A percentile compares a stretch with the other conserved stretches of the same genome.
phyloP scores from a whole-genome alignment of 2,113 vertebrate species.

The Nibea coibor region DNA sequence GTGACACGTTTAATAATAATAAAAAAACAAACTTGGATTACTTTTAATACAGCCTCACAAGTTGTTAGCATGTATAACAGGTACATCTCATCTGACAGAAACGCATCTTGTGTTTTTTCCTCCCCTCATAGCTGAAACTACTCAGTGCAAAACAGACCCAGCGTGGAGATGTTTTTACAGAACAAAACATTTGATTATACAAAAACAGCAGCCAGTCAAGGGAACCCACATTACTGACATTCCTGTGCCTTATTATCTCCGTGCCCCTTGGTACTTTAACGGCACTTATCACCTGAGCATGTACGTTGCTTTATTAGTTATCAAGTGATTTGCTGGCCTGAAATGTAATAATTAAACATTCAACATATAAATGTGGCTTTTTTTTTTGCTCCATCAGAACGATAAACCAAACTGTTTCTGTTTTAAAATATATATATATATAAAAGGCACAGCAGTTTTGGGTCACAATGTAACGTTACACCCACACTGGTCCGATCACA shows the following conservation, averaged over 20 bases:
- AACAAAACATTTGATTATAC: constrained; percentile 23
- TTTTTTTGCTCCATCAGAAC: neutral
- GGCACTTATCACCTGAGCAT: constrained; percentile 61
- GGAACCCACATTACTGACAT: constrained; percentile 68
- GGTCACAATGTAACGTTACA: constrained; percentile 56
- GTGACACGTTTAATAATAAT: neutral
- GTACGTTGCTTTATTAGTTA: neutral
- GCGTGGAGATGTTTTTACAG: neutral
- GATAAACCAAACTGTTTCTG: neutral
- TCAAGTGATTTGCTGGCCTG: neutral
- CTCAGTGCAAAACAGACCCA: neutral
- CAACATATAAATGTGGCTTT: neutral
- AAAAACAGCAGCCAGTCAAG: constrained; percentile 34
- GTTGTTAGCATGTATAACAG: too few relatives aligned
- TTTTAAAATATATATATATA: neutral
- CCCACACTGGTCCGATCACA: constrained; percentile 52
- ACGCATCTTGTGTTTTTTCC: neutral
- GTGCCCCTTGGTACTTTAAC: constrained; percentile 70
- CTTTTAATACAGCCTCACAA: too few relatives aligned
- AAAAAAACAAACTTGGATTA: neutral
- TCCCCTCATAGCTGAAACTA: too few relatives aligned
- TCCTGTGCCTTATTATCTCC: constrained; percentile 70
- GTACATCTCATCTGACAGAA: neutral
- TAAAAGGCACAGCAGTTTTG: constrained; percentile 10
- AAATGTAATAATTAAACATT: neutral